Conservation (phyloP, 92 coral and sea anemone species). For the Epizoanthus ramosus region DNA sequence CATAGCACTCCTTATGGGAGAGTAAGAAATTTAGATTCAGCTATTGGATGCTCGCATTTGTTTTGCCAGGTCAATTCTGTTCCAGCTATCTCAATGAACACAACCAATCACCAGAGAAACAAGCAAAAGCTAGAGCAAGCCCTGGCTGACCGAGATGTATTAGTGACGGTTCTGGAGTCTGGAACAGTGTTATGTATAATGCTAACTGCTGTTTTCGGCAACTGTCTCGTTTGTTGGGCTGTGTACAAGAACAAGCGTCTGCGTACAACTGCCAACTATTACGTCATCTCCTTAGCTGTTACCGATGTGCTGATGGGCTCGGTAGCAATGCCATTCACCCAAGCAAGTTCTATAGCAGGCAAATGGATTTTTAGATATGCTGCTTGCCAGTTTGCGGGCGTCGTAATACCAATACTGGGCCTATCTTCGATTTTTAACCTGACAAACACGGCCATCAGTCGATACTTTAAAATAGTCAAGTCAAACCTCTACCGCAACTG, state of each 20-base stretch:
- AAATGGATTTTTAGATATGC: constrained; percentile 42
- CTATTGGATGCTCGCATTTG: not conserved
- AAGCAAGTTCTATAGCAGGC: constrained; percentile 16
- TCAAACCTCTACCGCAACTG: constrained; percentile 56
- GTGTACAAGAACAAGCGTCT: constrained; percentile 10
- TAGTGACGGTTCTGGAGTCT: constrained; percentile 18
- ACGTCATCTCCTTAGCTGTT: constrained; percentile 17
- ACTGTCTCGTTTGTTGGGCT: constrained; percentile 19
- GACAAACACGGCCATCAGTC: constrained; percentile 51
- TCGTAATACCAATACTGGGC: constrained; percentile 36
- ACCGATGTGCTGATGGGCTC: constrained; percentile 30
- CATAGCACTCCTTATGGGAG: too few relatives aligned
- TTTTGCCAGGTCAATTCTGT: not conserved
- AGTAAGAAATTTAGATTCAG: too few relatives aligned
- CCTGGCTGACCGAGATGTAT: constrained; percentile 4
- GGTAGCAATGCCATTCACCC: constrained; percentile 21
- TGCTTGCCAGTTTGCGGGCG: constrained; percentile 48
- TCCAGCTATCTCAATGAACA: not conserved
- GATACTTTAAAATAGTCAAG: constrained; percentile 58
- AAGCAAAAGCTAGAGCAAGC: constrained; percentile 6
- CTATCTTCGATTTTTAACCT: constrained; percentile 53
- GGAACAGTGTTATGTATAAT: constrained; percentile 12
- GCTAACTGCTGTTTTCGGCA: constrained; percentile 8
- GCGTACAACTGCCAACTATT: constrained; percentile 25
- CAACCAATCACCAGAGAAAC: not conserved